Base-by-base conservation (phyloP, 2,113 vertebrate genomes). In the Indicator maculatus region DNA sequence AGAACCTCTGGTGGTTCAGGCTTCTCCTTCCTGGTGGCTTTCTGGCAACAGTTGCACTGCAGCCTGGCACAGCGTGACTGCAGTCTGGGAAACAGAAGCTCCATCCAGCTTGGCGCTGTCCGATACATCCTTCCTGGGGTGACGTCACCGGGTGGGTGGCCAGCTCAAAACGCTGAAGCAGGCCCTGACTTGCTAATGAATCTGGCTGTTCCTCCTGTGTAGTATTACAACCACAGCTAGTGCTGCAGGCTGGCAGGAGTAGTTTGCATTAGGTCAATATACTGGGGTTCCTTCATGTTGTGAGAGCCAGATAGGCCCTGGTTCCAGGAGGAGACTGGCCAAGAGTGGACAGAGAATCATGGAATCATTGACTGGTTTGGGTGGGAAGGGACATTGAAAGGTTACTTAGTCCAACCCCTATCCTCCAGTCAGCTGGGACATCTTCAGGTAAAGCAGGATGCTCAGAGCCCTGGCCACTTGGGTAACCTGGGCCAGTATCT, bases 61-160 rank as follows among this genome's bases (percentile, higher is more conserved):
- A 77, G 80, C 66, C 45, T 53, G 41, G 36, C 3, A 4, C 31
- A 0, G 6, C 28, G 66, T 61, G 73, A 55, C 55, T n/a, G 70
- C 73, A 47, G 0, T 45, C 33, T 39, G 56, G 85, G 74, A 81
- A 87, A 63, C 36, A 72, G 90, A 65, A 31, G 66, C 50, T 76
- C 58, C 50, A 18, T 58, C 33, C 61, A 30, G 33, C 38, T 7
- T 0, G 1, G 65, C 1, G 0, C 5, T 79, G 53, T 36, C 67
- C 3, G 0, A 5, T 41, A 28, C 30, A 6, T 26, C 65, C 33
- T n/a, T 83, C 27, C n/a, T 19, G 33, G 8, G 7, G 31, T 45
- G 55, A 45, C 11, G 55, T 36, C 75, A n/a, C 83, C 2, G 26
- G 21, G 85, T 58, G 88, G 73, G 81, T 79, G 92, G 85, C 41